A percentile compares a stretch with the other conserved stretches of the same genome.
Evolutionary conservation across 2,113 vertebrate genomes (phyloP).

Genomic region (Ursus arctos): DNA sequence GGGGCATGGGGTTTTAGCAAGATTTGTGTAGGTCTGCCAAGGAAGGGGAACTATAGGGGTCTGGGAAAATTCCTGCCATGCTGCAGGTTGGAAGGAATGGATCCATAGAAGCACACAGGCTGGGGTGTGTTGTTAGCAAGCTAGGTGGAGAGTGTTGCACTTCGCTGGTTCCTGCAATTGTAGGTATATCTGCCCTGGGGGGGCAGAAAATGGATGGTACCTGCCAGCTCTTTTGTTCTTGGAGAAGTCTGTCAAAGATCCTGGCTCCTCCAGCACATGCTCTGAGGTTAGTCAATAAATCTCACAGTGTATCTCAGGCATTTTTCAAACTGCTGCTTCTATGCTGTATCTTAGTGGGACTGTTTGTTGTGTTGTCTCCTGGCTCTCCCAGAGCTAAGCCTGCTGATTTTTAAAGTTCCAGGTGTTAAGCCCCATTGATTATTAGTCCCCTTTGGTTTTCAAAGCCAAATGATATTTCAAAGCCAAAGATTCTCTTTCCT

Average conservation of each 20-base stretch:
- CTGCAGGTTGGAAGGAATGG: neutral
- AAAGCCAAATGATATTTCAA: neutral
- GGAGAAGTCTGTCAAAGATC: neutral
- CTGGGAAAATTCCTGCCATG: neutral
- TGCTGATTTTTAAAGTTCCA: neutral
- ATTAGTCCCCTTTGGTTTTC: neutral
- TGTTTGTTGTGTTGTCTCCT: neutral
- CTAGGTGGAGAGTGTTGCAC: neutral
- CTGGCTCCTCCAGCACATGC: neutral
- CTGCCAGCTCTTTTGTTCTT: neutral
- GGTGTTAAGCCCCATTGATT: neutral
- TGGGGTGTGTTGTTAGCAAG: neutral
- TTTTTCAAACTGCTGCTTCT: neutral
- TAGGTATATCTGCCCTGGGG: neutral
- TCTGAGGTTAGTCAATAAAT: neutral
- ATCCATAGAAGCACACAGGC: neutral
- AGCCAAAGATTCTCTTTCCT: no score
- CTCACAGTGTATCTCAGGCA: neutral
- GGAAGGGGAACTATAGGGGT: neutral
- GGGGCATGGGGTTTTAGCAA: neutral
- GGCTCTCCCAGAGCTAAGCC: neutral
- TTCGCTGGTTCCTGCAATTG: neutral
- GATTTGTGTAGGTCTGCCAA: neutral
- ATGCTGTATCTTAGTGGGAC: neutral
- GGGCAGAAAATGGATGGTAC: neutral